Percentiles rank a stretch among this genome's conserved stretches.
phyloP scores from a whole-genome alignment of 2,888 invertebrate species.

The Caenorhabditis angaria region DNA sequence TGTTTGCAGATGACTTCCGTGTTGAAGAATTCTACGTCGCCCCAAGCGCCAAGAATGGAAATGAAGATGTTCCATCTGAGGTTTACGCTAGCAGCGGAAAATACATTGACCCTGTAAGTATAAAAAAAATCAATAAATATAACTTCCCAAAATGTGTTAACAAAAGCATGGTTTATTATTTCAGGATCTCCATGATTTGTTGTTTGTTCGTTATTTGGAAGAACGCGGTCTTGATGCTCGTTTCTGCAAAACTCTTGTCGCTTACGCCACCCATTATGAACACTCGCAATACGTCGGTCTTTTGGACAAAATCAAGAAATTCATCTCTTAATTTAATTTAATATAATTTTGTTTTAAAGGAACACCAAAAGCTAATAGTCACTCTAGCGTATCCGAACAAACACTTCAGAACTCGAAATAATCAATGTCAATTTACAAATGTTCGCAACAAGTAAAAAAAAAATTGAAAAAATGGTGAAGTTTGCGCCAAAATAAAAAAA shows the following conservation, averaged over 20 bases:
- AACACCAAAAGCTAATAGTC: too few relatives aligned
- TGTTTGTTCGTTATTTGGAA: conserved; percentile 89
- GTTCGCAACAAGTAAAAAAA: too few relatives aligned
- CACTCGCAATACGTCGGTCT: conserved; percentile 89
- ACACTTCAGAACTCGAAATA: too few relatives aligned
- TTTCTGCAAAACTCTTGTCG: conserved; percentile 87
- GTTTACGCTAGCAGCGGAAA: conserved; percentile 89
- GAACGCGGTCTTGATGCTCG: conserved; percentile 94
- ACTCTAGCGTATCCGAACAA: too few relatives aligned
- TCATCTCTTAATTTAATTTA: conserved; percentile 75
- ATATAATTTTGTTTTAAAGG: neutral
- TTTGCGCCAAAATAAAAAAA: too few relatives aligned
- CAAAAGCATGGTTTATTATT: too few relatives aligned
- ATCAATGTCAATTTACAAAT: too few relatives aligned
- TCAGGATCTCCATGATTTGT: conserved; percentile 66
- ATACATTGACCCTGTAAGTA: conserved; percentile 88
- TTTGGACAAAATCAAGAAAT: conserved; percentile 86
- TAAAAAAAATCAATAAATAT: neutral
- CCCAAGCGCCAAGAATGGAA: conserved; percentile 73
- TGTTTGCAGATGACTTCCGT: conserved; percentile 88
- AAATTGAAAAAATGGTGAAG: too few relatives aligned
- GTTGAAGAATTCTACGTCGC: conserved; percentile 90
- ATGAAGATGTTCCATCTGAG: conserved; percentile 86
- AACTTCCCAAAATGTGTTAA: too few relatives aligned
- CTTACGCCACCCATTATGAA: conserved; percentile 90